Percentiles rank a stretch among this genome's conserved stretches.
Conservation (phyloP, 2,113 vertebrate genomes). For the Pyxicephalus adspersus region DNA sequence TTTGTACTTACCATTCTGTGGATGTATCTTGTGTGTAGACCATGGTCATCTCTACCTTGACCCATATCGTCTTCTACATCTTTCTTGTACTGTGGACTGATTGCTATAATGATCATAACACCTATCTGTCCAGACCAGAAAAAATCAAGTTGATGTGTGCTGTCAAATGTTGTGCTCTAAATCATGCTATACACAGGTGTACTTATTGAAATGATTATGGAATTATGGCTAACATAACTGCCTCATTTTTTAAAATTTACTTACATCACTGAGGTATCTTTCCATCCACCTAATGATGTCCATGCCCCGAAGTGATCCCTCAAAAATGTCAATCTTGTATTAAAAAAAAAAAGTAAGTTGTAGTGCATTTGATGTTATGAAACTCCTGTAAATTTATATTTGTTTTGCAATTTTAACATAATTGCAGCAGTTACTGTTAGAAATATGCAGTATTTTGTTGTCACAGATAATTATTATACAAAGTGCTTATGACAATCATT, state of each 20-base stretch:
- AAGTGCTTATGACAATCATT: too few species aligned
- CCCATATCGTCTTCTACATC: conserved; percentile 88
- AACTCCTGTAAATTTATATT: too few species aligned
- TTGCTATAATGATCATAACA: conserved; percentile 93
- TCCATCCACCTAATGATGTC: conserved; percentile 96
- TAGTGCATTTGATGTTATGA: too few species aligned
- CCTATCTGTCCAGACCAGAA: conserved; percentile 82
- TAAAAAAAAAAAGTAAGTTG: background rate
- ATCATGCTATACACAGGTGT: too few species aligned
- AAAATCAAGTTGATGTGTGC: conserved; percentile 18
- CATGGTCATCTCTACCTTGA: conserved; percentile 84
- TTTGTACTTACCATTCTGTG: conserved; percentile 84
- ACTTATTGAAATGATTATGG: too few species aligned
- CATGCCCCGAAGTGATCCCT: conserved; percentile 84
- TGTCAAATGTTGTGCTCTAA: too few species aligned
- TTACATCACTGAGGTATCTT: conserved; percentile 88
- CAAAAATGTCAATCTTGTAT: conserved; percentile 91
- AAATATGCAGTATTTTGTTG: too few species aligned
- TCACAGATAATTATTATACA: too few species aligned
- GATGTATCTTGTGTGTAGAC: conserved; percentile 96
- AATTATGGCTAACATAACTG: background rate
- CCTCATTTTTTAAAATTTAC: conserved; percentile 60
- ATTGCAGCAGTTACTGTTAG: too few species aligned
- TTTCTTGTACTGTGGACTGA: conserved; percentile 94
- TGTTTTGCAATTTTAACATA: too few species aligned